phyloP scores from a whole-genome alignment of 2,113 vertebrate genomes.

The Echinops telfairi region DNA sequence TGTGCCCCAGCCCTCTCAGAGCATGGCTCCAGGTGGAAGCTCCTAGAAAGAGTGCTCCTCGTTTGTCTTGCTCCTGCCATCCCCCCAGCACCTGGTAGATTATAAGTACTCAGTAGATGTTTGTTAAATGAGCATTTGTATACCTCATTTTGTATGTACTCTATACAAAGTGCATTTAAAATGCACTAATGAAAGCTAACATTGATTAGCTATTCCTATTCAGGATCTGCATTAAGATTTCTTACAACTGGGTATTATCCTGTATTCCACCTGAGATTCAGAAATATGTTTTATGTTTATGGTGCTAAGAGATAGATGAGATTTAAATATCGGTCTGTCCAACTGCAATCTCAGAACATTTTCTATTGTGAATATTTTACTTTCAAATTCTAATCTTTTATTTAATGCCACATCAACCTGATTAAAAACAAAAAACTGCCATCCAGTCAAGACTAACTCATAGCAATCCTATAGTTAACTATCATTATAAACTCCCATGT shows the following conservation, averaged over 20 bases:
- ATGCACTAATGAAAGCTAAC: constrained; percentile 37
- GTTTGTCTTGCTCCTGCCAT: background rate
- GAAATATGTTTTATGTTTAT: background rate
- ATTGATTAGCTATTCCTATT: no score
- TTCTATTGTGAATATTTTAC: background rate
- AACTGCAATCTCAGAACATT: constrained; percentile 40
- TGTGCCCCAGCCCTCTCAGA: no score
- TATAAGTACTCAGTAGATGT: background rate
- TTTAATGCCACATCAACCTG: constrained; percentile 34
- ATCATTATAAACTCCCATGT: background rate
- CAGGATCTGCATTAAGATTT: background rate
- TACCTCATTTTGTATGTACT: background rate
- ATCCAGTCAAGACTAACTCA: background rate
- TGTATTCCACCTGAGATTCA: background rate
- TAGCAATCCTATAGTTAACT: no score
- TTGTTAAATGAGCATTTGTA: constrained; percentile 25
- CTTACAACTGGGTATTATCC: background rate
- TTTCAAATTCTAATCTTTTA: background rate
- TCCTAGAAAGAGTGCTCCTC: background rate
- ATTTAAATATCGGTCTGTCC: constrained; percentile 44
- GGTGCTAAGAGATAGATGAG: constrained; percentile 32
- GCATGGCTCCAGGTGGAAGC: background rate
- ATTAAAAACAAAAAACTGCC: background rate
- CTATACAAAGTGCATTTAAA: background rate
- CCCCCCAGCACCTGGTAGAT: background rate